Conservation (phyloP, 2,113 vertebrate genomes). For the Benitochromis conjunctus region DNA sequence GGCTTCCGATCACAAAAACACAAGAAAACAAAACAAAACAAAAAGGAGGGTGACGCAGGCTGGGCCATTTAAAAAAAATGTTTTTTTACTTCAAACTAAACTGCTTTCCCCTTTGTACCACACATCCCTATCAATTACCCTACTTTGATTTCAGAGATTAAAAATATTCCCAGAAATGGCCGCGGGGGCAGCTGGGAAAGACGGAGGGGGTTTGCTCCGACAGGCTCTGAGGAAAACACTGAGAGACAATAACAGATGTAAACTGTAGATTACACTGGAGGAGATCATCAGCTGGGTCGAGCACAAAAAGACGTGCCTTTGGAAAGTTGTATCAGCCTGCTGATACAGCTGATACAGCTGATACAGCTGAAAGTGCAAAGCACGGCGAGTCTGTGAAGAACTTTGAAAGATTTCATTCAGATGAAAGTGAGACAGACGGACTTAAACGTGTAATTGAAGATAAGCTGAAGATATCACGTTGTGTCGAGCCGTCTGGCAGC, state of each 20-base stretch:
- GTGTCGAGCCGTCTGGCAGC: neutral
- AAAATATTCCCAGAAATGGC: slow-evolving; percentile 23
- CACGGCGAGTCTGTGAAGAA: neutral
- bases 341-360: neutral
- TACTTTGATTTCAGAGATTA: slow-evolving; percentile 45
- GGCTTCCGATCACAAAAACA: slow-evolving; percentile 3
- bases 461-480: neutral
- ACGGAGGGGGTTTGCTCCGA: neutral
- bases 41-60: neutral
- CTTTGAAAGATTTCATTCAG: neutral
- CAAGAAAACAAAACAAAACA: neutral
- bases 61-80: neutral
- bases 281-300: neutral
- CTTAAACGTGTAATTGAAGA: neutral
- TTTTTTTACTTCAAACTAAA: neutral
- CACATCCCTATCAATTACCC: slow-evolving; percentile 34
- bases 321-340: neutral
- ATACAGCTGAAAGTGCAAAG: neutral
- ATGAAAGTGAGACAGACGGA: neutral
- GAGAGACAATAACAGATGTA: neutral
- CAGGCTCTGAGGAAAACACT: neutral
- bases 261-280: neutral
- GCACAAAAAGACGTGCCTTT: neutral
- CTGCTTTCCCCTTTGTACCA: neutral
- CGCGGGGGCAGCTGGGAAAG: neutral